These are phyloP conservation scores for Zoroaster sp. DNA, from an alignment of 53 echinoderm and acorn worm species.

Conservation along the genomic window DNA sequence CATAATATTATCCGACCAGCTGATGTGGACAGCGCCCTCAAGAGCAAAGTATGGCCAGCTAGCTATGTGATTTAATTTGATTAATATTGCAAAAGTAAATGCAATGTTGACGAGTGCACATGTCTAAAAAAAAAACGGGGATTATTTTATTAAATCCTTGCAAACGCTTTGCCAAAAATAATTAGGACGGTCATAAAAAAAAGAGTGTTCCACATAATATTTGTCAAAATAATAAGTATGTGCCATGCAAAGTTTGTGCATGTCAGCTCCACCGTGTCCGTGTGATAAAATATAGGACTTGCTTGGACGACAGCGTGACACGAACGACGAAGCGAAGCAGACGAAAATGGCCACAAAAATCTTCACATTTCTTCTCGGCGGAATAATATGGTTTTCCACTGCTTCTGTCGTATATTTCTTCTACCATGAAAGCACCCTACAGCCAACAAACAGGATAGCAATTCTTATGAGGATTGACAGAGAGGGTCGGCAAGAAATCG, in stretches of 20 bases:
- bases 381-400: slow-evolving; percentile 74
- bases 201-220: neutral
- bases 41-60: neutral
- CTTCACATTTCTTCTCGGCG: slow-evolving; percentile 67
- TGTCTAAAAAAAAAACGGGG: neutral
- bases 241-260: neutral
- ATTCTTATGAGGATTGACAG: slow-evolving; percentile 10
- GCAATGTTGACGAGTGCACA: neutral
- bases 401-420: slow-evolving; percentile 70
- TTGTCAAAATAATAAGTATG: neutral
- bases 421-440: slow-evolving; percentile 68
- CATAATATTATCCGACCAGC: neutral
- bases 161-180: neutral
- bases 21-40: neutral
- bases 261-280: neutral
- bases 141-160: too few relatives aligned
- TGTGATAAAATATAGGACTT: neutral
- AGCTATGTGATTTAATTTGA: too few relatives aligned
- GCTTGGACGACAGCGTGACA: neutral
- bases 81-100: neutral
- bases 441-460: slow-evolving; percentile 3
- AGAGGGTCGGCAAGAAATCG: neutral
- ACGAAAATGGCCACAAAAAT: slow-evolving; percentile 40
- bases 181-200: neutral
- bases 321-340: neutral